Percentiles rank a stretch among this genome's conserved stretches.
phyloP scores from a whole-genome alignment of 1,140 invertebrate species.

The Euborellia annulipes region DNA sequence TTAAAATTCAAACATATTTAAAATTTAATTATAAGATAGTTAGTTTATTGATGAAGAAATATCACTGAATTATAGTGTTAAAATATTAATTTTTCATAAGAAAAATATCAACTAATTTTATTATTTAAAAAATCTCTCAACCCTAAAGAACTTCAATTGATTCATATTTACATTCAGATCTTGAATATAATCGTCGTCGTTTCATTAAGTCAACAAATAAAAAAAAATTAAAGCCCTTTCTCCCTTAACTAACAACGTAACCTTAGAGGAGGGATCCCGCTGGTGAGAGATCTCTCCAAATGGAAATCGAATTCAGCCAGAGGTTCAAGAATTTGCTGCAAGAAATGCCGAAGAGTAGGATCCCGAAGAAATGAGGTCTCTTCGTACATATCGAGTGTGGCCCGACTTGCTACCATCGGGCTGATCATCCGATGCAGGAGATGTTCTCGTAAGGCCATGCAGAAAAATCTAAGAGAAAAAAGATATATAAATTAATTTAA shows the following conservation, averaged over 20 bases:
- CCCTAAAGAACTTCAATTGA: too few relatives aligned
- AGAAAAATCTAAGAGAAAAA: slow-evolving; percentile 15
- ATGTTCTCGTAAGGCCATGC: slow-evolving; percentile 56
- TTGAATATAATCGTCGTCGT: too few relatives aligned
- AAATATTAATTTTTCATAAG: too few relatives aligned
- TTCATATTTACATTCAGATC: too few relatives aligned
- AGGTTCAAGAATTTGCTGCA: slow-evolving; percentile 80
- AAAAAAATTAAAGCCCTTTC: background rate
- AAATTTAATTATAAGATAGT: too few relatives aligned
- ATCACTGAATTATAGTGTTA: too few relatives aligned
- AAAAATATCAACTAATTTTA: too few relatives aligned
- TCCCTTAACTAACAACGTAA: background rate
- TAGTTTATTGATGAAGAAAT: too few relatives aligned
- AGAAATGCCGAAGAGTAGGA: slow-evolving; percentile 64
- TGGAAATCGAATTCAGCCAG: slow-evolving; percentile 85
- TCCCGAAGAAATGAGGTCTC: slow-evolving; percentile 86
- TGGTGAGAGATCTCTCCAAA: slow-evolving; percentile 83
- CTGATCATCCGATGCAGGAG: slow-evolving; percentile 74
- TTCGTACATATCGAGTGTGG: slow-evolving; percentile 88
- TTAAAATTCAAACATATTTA: too few relatives aligned
- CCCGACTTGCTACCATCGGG: slow-evolving; percentile 68
- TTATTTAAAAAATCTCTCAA: too few relatives aligned
- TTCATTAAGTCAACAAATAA: background rate
- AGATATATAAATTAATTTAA: slow-evolving; percentile 9
- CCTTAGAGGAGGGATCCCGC: slow-evolving; percentile 46